Evolutionary conservation across 2,113 vertebrate genomes (phyloP), one percentile per base, ranked within the genome.

Genomic region (Heloderma charlesbogerti): DNA sequence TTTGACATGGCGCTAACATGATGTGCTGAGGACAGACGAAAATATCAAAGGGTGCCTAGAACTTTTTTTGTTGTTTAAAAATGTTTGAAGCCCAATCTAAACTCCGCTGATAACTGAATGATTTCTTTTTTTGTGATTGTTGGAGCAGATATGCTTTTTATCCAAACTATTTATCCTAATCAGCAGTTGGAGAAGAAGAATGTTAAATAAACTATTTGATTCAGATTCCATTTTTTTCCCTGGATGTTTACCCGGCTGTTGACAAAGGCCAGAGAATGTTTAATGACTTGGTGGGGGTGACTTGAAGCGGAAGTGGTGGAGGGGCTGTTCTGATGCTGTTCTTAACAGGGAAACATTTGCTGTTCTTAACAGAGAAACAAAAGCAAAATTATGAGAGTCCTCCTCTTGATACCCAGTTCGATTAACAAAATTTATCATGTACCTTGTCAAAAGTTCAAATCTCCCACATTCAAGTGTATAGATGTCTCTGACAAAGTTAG

Each of bases 131-230:
- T 97, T 81, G 63, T 88, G 96, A 97, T 97, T 97, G 91, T 97
- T 97, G 97, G 97, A 98, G 95, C 96, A 96, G 96, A 97, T 97
- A 97, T 93, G 87, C 93, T 90, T 96, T 97, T 98, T 97, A 97
- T 97, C 96, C 97, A 97, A 98, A 98, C 97, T 97, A 98, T 98
- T 98, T 98, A 98, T 97, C 96, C 95, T 98, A 98, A 98, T 98
- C 97, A 98, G 97, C 95, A 98, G 96, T 97, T 98, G 96, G 96
- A 98, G 94, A 94, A 97, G 96, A 98, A 95, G 97, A 97, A 98
- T 97, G 97, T 97, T 97, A 97, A 98, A 98, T 97, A 97, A 98
- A 97, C 95, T 85, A 96, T 97, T 94, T 97, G 97, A 97, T 97
- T 97, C 96, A 97, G 96, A 96, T 96, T 97, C 94, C 80, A 95